These are phyloP conservation scores for Ibidorhyncha struthersii DNA, from an alignment of 2,113 vertebrate species.

Conservation along the genomic window DNA sequence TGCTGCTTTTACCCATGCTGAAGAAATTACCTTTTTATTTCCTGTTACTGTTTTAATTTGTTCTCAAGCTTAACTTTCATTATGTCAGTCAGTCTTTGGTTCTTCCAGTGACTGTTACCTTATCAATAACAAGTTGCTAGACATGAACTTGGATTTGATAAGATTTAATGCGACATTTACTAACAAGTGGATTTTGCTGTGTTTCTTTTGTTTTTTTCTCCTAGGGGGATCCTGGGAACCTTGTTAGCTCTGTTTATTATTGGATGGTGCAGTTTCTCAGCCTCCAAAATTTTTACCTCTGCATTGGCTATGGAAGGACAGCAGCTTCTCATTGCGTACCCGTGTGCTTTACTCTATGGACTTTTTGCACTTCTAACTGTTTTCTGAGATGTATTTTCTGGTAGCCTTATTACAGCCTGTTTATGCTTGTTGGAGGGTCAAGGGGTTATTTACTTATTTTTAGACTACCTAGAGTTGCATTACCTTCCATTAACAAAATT, in stretches of 20 bases:
- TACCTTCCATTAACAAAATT: conserved; percentile 39
- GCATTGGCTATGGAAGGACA: conserved; percentile 89
- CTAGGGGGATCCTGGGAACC: conserved; percentile 79
- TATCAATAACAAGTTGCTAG: neutral
- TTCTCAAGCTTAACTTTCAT: neutral
- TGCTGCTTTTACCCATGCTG: neutral
- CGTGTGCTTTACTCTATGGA: conserved; percentile 88
- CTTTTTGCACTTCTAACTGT: conserved; percentile 87
- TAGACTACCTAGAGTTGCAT: neutral
- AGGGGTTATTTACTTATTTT: conserved; percentile 8
- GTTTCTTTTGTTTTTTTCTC: neutral
- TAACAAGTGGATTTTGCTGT: neutral
- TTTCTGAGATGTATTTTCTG: conserved; percentile 75
- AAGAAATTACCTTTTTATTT: neutral
- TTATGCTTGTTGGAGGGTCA: neutral
- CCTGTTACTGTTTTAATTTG: neutral
- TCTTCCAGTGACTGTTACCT: neutral
- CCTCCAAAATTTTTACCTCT: conserved; percentile 90
- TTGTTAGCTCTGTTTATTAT: conserved; percentile 75
- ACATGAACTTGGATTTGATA: neutral
- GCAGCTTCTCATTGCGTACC: conserved; percentile 88
- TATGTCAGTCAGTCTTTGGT: neutral
- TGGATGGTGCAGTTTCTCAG: conserved; percentile 89
- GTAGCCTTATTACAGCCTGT: neutral
- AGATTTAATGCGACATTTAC: neutral